Percentiles rank a stretch among this genome's conserved stretches.
These are phyloP conservation scores for Gymnodraco acuticeps DNA, from an alignment of 2,797 vertebrate genomes.

Conservation along the genomic window DNA sequence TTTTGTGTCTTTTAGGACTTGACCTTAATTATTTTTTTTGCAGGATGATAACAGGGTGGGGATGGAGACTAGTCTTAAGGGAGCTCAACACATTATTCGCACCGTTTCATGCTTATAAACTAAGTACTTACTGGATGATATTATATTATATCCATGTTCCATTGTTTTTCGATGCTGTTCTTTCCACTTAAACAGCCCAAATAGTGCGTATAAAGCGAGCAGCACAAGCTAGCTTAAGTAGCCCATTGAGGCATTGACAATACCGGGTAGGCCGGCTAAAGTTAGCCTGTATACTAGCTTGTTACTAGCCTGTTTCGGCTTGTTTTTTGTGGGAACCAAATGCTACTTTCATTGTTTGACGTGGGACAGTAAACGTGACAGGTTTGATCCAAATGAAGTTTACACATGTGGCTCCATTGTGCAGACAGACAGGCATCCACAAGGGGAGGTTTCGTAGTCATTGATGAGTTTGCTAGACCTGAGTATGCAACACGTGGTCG, in stretches of 20 bases:
- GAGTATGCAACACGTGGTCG: constrained; percentile 82
- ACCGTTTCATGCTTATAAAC: no score
- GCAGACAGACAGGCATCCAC: not conserved
- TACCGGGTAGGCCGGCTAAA: constrained; percentile 61
- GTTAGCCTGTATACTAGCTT: constrained; percentile 44
- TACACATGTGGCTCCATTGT: not conserved
- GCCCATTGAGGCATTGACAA: constrained; percentile 10
- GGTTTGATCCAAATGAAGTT: not conserved
- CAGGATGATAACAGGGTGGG: constrained; percentile 38
- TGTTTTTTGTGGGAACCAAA: not conserved
- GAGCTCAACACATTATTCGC: no score
- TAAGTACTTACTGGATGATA: no score
- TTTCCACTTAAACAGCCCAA: constrained; percentile 52
- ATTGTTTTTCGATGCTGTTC: constrained; percentile 12
- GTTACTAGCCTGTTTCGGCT: not conserved
- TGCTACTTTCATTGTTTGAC: not conserved
- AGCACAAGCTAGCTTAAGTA: constrained; percentile 47
- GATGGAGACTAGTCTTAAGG: not conserved
- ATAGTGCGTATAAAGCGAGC: constrained; percentile 67
- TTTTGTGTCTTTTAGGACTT: constrained; percentile 51
- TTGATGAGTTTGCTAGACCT: constrained; percentile 39
- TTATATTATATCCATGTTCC: no score
- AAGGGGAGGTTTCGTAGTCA: constrained; percentile 42
- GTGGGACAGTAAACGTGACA: not conserved
- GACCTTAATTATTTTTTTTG: constrained; percentile 69